These are phyloP conservation scores for Julus scanicus DNA, from an alignment of 2,888 invertebrate species.

Conservation along the genomic window DNA sequence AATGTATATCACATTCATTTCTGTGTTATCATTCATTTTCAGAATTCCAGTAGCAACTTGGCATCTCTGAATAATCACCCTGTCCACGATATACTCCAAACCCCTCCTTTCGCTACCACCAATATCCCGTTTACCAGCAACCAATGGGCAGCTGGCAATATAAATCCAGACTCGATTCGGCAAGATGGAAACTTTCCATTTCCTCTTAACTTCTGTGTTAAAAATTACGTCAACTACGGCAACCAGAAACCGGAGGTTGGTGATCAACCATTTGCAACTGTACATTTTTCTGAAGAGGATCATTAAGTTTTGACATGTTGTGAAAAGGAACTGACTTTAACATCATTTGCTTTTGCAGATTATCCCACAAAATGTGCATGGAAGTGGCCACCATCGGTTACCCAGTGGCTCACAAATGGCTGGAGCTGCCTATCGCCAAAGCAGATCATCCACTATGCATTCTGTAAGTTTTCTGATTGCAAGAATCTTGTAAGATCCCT, in stretches of 20 bases:
- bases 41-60: not conserved
- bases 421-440: conserved; percentile 24
- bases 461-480: not conserved
- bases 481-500: not conserved
- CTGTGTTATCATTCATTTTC: not conserved
- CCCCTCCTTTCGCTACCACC: not conserved
- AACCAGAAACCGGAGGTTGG: conserved; percentile 51
- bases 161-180: conserved; percentile 26
- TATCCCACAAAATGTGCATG: not conserved
- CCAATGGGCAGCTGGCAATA: conserved; percentile 42
- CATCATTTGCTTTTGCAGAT: not conserved
- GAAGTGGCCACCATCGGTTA: not conserved
- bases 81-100: conserved; percentile 7
- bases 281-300: not conserved
- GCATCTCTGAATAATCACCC: not conserved
- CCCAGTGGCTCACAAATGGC: not conserved
- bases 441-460: conserved; percentile 23
- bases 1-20: not conserved
- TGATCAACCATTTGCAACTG: not conserved
- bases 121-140: conserved; percentile 33
- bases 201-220: conserved; percentile 54
- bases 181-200: conserved; percentile 50
- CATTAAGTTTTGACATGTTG: not conserved
- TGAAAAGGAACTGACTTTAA: not conserved
- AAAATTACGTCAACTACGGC: conserved; percentile 53